These are phyloP conservation scores for Zophobas morio DNA, from an alignment of 1,140 invertebrate genomes.

Conservation along the genomic window DNA sequence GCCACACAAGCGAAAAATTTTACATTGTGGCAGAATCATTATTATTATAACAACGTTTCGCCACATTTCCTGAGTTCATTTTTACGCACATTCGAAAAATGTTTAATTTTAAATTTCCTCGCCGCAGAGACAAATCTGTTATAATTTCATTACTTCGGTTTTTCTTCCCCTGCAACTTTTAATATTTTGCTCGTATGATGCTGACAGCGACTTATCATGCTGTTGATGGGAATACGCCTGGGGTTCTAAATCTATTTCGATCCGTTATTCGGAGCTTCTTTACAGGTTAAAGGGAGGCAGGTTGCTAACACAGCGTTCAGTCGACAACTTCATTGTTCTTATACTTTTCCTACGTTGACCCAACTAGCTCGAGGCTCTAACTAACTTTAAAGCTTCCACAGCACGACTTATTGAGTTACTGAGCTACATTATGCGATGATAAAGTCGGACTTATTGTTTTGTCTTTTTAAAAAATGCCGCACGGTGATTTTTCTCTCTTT, in stretches of 20 bases:
- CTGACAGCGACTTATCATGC: constrained; percentile 29
- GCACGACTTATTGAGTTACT: constrained; percentile 23
- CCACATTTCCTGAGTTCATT: too few species aligned
- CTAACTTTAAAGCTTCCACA: constrained; percentile 36
- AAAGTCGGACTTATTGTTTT: too few species aligned
- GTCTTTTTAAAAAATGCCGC: too few species aligned
- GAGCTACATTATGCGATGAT: not conserved
- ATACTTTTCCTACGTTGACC: constrained; percentile 36
- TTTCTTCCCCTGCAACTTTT: constrained; percentile 1
- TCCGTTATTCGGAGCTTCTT: constrained; percentile 26
- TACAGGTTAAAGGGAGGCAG: constrained; percentile 28
- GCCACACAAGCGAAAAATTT: constrained; percentile 9
- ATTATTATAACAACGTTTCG: too few species aligned
- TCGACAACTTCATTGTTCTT: constrained; percentile 41
- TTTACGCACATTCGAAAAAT: too few species aligned
- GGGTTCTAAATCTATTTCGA: constrained; percentile 38
- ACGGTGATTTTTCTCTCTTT: too few species aligned
- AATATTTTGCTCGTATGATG: constrained; percentile 6
- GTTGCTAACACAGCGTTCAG: constrained; percentile 32
- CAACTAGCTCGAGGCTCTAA: constrained; percentile 10
- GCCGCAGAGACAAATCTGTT: not conserved
- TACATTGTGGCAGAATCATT: constrained; percentile 1
- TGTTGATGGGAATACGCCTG: constrained; percentile 19
- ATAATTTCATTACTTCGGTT: not conserved
- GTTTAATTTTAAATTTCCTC: too few species aligned